Base-by-base conservation (phyloP, 1,140 invertebrate genomes). In the Chionoecetes opilio region DNA sequence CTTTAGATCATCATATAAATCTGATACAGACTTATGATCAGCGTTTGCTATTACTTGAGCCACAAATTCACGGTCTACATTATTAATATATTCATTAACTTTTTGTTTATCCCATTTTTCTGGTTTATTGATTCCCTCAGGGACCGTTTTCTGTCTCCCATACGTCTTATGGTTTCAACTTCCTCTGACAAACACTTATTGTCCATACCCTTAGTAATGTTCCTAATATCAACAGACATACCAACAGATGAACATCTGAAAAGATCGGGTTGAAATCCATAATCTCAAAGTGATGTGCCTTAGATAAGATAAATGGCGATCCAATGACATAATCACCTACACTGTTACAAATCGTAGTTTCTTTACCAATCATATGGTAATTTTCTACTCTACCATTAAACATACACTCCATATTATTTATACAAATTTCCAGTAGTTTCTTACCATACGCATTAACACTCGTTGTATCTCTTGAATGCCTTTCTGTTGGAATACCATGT, bases 161-260 rank as follows among this genome's bases (percentile, higher is more conserved):
- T n/a, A n/a, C n/a, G n/a, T n/a, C n/a, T n/a, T n/a, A n/a, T n/a
- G n/a, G n/a, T n/a, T n/a, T n/a, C n/a, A n/a, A n/a, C n/a, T n/a
- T n/a, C n/a, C n/a, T n/a, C n/a, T 8, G 11, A 8, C 6, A 26
- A 86, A 2, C 9, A n/a, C 35, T 35, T n/a, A 17, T 21, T 41
- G 3, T 17, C 26, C 11, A 11, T 86, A 35, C 35, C 14, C 3
- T 31, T 86, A 31, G 3, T 37, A 35, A 11, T 86, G 6, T 3
- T 86, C 31, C 9, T 86, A 21, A 86, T 86, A 86, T 11, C 35
- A 86, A 86, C 14, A 37, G 8, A 17, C 14, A 86, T 86, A 86
- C 84, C n/a, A 8, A 86, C 84, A 86, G n/a, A 86, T 86, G 84
- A 26, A 86, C 29, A 37, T 86, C 84, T 86, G 84, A 41, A 41